Evolutionary conservation across 2,888 invertebrate species (phyloP).

Genomic region (Mythimna vitellina): DNA sequence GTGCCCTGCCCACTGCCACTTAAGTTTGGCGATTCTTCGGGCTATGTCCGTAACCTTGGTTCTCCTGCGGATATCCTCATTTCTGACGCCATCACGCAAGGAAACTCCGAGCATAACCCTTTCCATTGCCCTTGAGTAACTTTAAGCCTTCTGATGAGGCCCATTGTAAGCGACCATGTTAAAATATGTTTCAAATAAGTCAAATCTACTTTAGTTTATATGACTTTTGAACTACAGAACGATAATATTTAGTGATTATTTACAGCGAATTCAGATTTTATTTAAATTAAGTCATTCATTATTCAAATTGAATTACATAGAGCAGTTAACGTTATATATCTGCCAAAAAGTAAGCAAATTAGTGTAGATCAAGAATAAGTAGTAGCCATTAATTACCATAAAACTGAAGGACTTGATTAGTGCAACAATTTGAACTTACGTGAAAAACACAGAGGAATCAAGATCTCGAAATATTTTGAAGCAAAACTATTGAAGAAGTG

Average conservation of each 20-base stretch:
- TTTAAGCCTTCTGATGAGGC: too few relatives aligned
- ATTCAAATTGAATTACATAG: background rate
- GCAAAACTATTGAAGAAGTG: background rate
- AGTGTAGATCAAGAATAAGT: too few relatives aligned
- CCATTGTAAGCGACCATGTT: too few relatives aligned
- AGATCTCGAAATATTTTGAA: background rate
- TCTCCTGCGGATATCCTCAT: too few relatives aligned
- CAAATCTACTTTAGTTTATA: slow-evolving; percentile 6
- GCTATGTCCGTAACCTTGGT: too few relatives aligned
- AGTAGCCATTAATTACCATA: background rate
- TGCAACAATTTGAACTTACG: background rate
- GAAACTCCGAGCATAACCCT: too few relatives aligned
- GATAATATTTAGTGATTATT: slow-evolving; percentile 17
- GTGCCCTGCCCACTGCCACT: too few relatives aligned
- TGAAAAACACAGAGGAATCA: background rate
- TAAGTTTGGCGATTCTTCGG: too few relatives aligned
- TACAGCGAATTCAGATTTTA: background rate
- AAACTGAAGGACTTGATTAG: background rate
- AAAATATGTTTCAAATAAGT: background rate
- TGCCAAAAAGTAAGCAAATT: too few relatives aligned
- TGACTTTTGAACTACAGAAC: slow-evolving; percentile 30
- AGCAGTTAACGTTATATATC: background rate
- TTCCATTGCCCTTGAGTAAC: too few relatives aligned
- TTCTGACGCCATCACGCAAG: too few relatives aligned
- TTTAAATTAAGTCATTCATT: background rate